Evolutionary conservation across 1,140 invertebrate species (phyloP).

Genomic region (Whitmania pigra): DNA sequence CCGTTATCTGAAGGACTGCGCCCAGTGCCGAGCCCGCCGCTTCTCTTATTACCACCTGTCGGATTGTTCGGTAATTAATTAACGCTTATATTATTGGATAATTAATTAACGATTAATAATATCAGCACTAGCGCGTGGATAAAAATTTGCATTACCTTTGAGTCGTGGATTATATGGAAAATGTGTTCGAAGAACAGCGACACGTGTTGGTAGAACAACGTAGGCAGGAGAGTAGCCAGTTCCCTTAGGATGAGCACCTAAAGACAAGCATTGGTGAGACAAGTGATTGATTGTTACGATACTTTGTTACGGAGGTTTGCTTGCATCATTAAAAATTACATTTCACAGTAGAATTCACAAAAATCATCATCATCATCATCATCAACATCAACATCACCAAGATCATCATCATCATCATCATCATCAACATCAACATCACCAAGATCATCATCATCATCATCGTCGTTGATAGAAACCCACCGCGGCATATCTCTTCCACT

Average conservation of each 20-base stretch:
- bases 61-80: not conserved
- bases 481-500: slow-evolving; percentile 75
- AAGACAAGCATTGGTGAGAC: slow-evolving; percentile 24
- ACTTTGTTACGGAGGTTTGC: too few species aligned
- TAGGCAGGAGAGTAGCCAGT: slow-evolving; percentile 84
- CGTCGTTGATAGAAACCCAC: slow-evolving; percentile 42
- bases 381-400: too few species aligned
- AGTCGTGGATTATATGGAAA: slow-evolving; percentile 78
- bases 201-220: slow-evolving; percentile 95
- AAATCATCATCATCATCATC: not conserved
- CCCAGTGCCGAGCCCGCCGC: not conserved
- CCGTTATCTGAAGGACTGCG: not conserved
- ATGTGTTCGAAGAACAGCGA: slow-evolving; percentile 86
- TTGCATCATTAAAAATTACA: not conserved
- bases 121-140: not conserved
- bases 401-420: not conserved
- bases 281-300: not conserved
- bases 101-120: too few species aligned
- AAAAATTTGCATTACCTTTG: slow-evolving; percentile 50
- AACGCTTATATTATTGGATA: not conserved
- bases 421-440: not conserved
- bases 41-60: not conserved
- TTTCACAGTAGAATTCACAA: not conserved
- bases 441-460: not conserved
- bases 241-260: slow-evolving; percentile 76